phyloP scores from a whole-genome alignment of 1,140 invertebrate species.

The Apis florea region DNA sequence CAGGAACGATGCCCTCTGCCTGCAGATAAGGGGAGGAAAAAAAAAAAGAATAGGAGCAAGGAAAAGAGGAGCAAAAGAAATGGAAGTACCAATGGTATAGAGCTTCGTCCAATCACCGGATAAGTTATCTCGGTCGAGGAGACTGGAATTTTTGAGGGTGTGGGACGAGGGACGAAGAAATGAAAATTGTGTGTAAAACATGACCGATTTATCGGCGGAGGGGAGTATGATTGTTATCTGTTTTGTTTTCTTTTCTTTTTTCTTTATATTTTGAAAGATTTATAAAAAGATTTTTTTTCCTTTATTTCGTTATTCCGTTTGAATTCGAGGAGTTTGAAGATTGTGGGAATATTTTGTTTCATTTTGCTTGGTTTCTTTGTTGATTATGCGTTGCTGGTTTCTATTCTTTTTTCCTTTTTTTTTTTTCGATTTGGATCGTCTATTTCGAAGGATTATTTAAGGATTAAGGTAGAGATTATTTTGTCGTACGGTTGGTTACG shows the following conservation, averaged over 20 bases:
- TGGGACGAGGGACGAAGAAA: background rate
- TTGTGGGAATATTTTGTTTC: too few relatives aligned
- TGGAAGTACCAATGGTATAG: conserved; percentile 2
- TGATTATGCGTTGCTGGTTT: too few relatives aligned
- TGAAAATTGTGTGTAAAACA: conserved; percentile 19
- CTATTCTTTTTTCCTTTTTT: background rate
- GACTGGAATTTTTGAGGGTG: conserved; percentile 21
- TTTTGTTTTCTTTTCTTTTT: too few relatives aligned
- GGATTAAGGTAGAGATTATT: background rate
- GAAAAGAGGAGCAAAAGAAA: background rate
- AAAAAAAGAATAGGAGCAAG: background rate
- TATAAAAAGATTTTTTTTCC: too few relatives aligned
- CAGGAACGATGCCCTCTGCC: conserved; percentile 36
- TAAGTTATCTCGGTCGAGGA: conserved; percentile 43
- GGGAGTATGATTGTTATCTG: too few relatives aligned
- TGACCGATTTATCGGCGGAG: background rate
- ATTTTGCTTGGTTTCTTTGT: too few relatives aligned
- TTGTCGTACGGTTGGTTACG: background rate
- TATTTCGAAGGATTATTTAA: background rate
- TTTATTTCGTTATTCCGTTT: too few relatives aligned
- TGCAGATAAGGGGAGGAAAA: background rate
- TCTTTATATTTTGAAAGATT: too few relatives aligned
- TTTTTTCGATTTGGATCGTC: background rate
- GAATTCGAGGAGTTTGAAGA: too few relatives aligned
- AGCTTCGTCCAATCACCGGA: conserved; percentile 23